Percentiles rank a stretch among this genome's conserved stretches.
Conservation (phyloP, 2,888 invertebrate species). For the Acanthosepion pharaonis region DNA sequence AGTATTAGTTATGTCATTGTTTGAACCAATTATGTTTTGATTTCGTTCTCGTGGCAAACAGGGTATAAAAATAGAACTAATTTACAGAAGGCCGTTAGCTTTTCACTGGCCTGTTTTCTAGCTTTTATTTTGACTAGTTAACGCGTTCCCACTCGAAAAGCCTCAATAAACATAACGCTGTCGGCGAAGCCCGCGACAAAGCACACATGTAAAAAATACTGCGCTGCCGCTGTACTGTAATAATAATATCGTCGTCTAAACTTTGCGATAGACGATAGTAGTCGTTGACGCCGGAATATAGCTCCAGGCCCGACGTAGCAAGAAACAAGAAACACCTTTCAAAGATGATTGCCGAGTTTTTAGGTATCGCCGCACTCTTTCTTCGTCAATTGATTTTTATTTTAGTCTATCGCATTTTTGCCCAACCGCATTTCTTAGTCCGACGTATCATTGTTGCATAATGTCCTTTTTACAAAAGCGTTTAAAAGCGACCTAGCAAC, state of each 20-base stretch:
- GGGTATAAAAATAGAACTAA: not conserved
- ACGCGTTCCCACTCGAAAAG: not conserved
- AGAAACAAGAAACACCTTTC: not conserved
- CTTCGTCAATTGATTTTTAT: not conserved
- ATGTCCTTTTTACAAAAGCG: not conserved
- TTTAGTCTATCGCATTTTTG: not conserved
- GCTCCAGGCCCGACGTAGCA: not conserved
- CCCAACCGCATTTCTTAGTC: not conserved
- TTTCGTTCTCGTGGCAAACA: not conserved
- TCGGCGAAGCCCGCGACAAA: not conserved
- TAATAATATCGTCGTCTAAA: not conserved
- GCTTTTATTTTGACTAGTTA: not conserved
- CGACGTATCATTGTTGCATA: not conserved
- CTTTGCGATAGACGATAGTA: slow-evolving; percentile 5
- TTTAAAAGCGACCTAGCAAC: not conserved
- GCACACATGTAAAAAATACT: not conserved
- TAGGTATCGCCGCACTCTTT: not conserved
- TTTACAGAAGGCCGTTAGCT: not conserved
- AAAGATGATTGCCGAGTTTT: not conserved
- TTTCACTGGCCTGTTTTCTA: not conserved
- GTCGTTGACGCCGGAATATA: not conserved
- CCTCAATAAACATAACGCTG: not conserved
- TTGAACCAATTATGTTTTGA: not conserved
- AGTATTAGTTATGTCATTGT: no score
- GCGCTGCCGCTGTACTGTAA: not conserved